phyloP scores from a whole-genome alignment of 2,113 vertebrate genomes.

The Leucoraja erinaceus region DNA sequence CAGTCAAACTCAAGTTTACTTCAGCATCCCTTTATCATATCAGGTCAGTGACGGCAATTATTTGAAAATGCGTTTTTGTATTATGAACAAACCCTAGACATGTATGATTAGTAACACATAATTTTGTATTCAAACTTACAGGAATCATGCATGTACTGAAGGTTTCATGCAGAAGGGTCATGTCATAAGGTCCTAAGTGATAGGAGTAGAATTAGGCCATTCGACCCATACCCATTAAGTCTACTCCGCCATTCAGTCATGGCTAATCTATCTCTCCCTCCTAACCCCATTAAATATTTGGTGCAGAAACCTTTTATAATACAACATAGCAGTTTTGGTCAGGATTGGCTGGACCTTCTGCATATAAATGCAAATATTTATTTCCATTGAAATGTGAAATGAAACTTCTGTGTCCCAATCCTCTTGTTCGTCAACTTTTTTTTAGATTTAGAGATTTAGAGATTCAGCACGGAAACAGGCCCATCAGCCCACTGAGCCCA shows the following conservation, averaged over 20 bases:
- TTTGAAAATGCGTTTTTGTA: neutral
- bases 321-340: neutral
- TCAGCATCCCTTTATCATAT: neutral
- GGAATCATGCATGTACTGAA: neutral
- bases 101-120: neutral
- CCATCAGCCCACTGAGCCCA: no score
- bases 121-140: neutral
- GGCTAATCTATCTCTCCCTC: no score
- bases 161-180: no score
- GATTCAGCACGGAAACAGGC: no score
- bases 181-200: no score
- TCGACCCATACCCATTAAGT: no score
- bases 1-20: neutral
- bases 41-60: neutral
- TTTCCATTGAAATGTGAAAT: no score
- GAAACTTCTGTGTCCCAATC: no score
- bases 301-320: neutral
- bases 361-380: neutral
- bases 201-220: no score
- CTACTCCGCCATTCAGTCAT: no score
- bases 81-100: neutral
- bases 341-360: neutral
- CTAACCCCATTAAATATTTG: neutral
- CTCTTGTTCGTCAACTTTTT: neutral
- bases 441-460: no score